Conservation (phyloP, 64 coral and sea anemone genomes). For the Pachyseris speciosa region DNA sequence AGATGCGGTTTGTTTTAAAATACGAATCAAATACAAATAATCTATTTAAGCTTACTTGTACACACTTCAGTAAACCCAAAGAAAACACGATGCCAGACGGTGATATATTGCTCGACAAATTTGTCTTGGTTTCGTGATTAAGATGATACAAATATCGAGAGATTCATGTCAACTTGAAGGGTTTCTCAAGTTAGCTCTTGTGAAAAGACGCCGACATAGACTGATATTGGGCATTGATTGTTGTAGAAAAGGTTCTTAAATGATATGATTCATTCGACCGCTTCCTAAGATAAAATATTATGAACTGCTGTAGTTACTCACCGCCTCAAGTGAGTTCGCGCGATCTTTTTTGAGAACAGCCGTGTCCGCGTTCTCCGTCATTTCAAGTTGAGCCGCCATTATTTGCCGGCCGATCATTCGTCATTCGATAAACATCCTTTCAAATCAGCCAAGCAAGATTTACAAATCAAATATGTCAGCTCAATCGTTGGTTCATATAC, state of each 20-base stretch:
- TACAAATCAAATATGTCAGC: neutral
- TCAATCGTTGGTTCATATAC: neutral
- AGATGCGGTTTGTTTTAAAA: neutral
- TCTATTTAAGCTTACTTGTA: neutral
- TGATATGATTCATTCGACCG: neutral
- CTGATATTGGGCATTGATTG: constrained; percentile 29
- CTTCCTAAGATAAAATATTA: neutral
- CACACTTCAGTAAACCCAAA: neutral
- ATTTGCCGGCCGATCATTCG: neutral
- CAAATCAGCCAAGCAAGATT: neutral
- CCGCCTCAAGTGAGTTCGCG: neutral
- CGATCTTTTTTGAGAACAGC: neutral
- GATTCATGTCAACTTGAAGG: no score
- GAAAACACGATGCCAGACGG: neutral
- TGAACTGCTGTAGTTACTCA: neutral
- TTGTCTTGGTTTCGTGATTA: neutral
- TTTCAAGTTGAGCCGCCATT: neutral
- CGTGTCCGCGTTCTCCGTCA: neutral
- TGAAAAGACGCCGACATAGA: neutral
- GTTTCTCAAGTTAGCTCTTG: neutral
- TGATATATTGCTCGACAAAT: neutral
- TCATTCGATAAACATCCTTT: neutral
- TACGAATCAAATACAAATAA: neutral
- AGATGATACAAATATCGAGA: neutral
- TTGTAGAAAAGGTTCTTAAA: neutral